Conservation (phyloP, 2,888 invertebrate species). For the Drosophila limbata region DNA sequence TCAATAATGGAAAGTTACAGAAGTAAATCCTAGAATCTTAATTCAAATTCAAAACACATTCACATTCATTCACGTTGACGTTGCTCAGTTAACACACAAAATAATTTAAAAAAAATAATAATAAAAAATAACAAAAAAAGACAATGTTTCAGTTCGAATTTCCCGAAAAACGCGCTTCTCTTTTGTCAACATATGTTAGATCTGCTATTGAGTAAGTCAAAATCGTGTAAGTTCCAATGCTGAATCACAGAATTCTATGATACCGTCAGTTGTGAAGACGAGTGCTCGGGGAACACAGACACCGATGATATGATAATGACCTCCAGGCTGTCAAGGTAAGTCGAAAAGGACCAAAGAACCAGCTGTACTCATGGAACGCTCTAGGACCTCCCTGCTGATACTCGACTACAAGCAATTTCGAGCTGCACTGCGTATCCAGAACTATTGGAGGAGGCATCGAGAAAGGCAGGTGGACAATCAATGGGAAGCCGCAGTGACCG, state of each 20-base stretch:
- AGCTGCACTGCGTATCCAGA: slow-evolving; percentile 78
- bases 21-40: background rate
- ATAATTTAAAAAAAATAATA: slow-evolving; percentile 4
- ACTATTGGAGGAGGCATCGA: slow-evolving; percentile 57
- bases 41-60: background rate
- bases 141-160: slow-evolving; percentile 10
- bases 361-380: background rate
- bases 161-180: background rate
- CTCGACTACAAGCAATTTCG: slow-evolving; percentile 72
- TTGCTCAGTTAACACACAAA: background rate
- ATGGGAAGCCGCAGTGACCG: slow-evolving; percentile 38
- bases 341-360: background rate
- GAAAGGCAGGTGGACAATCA: background rate
- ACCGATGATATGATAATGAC: background rate
- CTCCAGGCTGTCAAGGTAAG: slow-evolving; percentile 9
- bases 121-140: background rate
- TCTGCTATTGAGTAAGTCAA: slow-evolving; percentile 7
- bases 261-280: slow-evolving; percentile 2
- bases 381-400: slow-evolving; percentile 56
- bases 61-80: background rate
- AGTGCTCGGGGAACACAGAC: background rate
- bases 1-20: background rate
- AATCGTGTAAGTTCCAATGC: background rate
- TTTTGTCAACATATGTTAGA: slow-evolving; percentile 1
- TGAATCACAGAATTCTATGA: too few relatives aligned